Percentiles rank a stretch among this genome's conserved stretches.
Evolutionary conservation across 2,888 invertebrate species (phyloP).

Genomic region (Thymelicus acteon): DNA sequence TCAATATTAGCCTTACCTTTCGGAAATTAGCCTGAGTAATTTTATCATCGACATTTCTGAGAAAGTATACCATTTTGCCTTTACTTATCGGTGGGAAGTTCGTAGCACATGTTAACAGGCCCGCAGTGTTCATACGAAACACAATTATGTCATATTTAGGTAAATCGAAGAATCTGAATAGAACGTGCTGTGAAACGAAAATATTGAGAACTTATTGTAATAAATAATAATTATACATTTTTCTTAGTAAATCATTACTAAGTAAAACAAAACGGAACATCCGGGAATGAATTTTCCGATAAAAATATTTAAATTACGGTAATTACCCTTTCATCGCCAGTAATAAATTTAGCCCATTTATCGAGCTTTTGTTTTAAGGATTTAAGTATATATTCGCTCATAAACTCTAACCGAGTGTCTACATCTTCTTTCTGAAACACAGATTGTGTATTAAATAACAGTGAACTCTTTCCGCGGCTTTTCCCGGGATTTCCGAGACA

Average conservation of each 20-base stretch:
- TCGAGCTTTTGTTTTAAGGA: conserved; percentile 93
- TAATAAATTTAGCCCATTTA: conserved; percentile 94
- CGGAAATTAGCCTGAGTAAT: conserved; percentile 86
- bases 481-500: too few species aligned
- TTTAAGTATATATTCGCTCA: conserved; percentile 89
- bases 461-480: too few species aligned
- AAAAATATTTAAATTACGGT: background rate
- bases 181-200: conserved; percentile 62
- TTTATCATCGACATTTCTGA: conserved; percentile 86
- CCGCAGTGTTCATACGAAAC: conserved; percentile 86
- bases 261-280: too few species aligned
- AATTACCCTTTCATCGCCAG: conserved; percentile 88
- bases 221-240: too few species aligned
- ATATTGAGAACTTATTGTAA: background rate
- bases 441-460: background rate
- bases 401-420: conserved; percentile 91
- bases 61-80: conserved; percentile 91
- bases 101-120: conserved; percentile 86
- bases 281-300: too few species aligned
- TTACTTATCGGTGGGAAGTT: conserved; percentile 86
- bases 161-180: conserved; percentile 68
- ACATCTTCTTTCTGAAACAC: conserved; percentile 68
- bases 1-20: conserved; percentile 50
- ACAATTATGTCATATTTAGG: conserved; percentile 79
- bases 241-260: too few species aligned